phyloP scores from a whole-genome alignment of 2,888 invertebrate genomes.

The Invenusta paracnida region DNA sequence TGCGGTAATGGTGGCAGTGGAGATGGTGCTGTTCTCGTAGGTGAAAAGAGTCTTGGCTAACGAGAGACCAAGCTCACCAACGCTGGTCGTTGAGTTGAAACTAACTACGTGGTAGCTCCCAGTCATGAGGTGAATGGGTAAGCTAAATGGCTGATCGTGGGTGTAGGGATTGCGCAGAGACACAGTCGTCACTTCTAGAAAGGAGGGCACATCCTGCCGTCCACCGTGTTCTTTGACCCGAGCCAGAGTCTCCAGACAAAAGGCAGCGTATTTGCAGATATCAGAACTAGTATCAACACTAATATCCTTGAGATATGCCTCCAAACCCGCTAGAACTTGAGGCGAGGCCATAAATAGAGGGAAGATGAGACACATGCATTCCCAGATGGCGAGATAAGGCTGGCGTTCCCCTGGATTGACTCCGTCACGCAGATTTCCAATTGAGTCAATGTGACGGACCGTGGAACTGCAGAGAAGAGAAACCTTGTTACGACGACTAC shows the following conservation, averaged over 20 bases:
- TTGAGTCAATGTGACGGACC: neutral
- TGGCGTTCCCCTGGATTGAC: neutral
- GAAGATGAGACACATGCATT: conserved; percentile 39
- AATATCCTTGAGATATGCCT: conserved; percentile 18
- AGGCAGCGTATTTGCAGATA: conserved; percentile 41
- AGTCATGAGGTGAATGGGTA: conserved; percentile 41
- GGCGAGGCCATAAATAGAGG: conserved; percentile 42
- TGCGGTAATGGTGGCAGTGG: neutral
- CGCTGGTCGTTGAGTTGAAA: conserved; percentile 30
- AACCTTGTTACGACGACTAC: conserved; percentile 3
- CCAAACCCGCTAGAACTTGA: conserved; percentile 14
- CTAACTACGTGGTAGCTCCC: conserved; percentile 41
- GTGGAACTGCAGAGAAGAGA: conserved; percentile 16
- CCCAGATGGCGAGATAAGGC: conserved; percentile 33
- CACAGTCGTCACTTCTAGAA: conserved; percentile 38
- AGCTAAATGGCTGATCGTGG: conserved; percentile 41
- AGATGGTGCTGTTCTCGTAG: neutral
- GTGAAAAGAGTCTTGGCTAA: conserved; percentile 16
- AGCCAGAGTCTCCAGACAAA: conserved; percentile 31
- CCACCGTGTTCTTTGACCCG: conserved; percentile 6
- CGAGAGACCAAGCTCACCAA: conserved; percentile 6
- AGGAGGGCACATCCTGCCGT: conserved; percentile 33
- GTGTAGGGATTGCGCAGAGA: conserved; percentile 41
- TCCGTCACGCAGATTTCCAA: neutral
- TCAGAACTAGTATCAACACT: conserved; percentile 10